Percentiles rank a stretch among this genome's conserved stretches.
Conservation (phyloP, 2,797 vertebrate genomes). For the Falco rusticolus region DNA sequence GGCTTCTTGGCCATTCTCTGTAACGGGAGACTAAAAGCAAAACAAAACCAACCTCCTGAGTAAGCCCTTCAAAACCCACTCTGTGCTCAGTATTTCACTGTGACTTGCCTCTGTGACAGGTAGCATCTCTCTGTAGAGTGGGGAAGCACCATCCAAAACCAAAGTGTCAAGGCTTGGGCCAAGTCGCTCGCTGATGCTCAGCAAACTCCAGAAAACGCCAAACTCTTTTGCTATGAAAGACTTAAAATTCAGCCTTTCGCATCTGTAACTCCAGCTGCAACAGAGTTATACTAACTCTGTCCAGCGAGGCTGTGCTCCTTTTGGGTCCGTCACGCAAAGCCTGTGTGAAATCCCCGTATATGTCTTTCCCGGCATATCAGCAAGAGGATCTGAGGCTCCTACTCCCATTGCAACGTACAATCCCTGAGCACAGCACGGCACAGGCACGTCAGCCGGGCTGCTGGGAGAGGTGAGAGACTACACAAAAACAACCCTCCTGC, state of each 20-base stretch:
- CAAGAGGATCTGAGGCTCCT: slow-evolving; percentile 50
- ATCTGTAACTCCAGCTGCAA: neutral
- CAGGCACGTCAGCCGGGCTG: slow-evolving; percentile 43
- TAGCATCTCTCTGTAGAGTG: slow-evolving; percentile 52
- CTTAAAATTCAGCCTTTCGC: slow-evolving; percentile 32
- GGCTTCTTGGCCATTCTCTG: slow-evolving; percentile 24
- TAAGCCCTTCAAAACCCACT: neutral
- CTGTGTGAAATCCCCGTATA: neutral
- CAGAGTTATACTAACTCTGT: neutral
- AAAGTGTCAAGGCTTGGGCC: slow-evolving; percentile 30
- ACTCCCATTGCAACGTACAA: slow-evolving; percentile 36
- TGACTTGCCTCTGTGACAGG: slow-evolving; percentile 48
- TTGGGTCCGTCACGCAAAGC: neutral
- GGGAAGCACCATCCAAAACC: slow-evolving; percentile 54
- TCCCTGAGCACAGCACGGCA: neutral
- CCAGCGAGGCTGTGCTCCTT: neutral
- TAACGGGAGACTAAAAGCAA: neutral
- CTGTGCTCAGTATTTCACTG: neutral
- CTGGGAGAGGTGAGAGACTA: slow-evolving; percentile 56
- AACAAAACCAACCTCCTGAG: neutral
- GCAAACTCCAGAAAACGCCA: slow-evolving; percentile 19
- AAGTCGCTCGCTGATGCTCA: slow-evolving; percentile 3
- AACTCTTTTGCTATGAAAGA: neutral
- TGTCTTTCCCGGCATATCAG: slow-evolving; percentile 25
- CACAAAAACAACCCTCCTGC: slow-evolving; percentile 64